A percentile compares a stretch with the other conserved stretches of the same genome.
phyloP scores from a whole-genome alignment of 2,888 invertebrate genomes.

The Adelphocoris suturalis region DNA sequence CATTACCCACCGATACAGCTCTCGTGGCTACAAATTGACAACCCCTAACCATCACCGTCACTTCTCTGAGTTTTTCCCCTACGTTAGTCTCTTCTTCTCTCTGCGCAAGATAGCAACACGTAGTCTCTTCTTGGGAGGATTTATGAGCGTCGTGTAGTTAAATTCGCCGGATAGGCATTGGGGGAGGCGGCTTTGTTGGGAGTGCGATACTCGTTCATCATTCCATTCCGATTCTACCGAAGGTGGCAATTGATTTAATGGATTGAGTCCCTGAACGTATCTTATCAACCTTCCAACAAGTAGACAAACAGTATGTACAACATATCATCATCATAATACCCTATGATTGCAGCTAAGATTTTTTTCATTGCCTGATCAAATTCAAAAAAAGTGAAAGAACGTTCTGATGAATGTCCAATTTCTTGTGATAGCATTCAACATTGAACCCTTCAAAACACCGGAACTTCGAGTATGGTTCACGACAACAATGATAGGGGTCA shows the following conservation, averaged over 20 bases:
- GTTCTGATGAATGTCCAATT: no score
- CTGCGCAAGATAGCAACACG: conserved; percentile 60
- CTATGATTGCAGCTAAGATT: no score
- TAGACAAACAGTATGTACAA: no score
- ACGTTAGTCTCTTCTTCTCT: conserved; percentile 52
- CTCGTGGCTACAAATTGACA: conserved; percentile 69
- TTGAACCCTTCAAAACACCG: no score
- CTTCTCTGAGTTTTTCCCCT: conserved; percentile 67
- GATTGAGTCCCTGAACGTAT: not conserved
- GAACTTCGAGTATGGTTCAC: no score
- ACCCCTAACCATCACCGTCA: conserved; percentile 70
- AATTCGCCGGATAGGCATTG: not conserved
- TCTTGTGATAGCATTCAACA: no score
- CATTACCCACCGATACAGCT: conserved; percentile 69
- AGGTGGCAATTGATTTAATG: conserved; percentile 20
- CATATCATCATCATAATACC: no score
- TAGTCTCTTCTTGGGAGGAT: conserved; percentile 55
- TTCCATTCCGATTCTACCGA: conserved; percentile 8
- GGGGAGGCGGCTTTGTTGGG: conserved; percentile 12
- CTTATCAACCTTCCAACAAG: not conserved
- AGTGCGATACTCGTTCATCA: conserved; percentile 32
- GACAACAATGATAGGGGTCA: no score
- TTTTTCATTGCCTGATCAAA: no score
- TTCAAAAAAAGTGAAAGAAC: no score
- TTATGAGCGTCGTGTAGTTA: conserved; percentile 53